Percentiles rank a stretch among this genome's conserved stretches.
Evolutionary conservation across 2,797 vertebrate genomes (phyloP).

Genomic region (Tarsius wallacei): DNA sequence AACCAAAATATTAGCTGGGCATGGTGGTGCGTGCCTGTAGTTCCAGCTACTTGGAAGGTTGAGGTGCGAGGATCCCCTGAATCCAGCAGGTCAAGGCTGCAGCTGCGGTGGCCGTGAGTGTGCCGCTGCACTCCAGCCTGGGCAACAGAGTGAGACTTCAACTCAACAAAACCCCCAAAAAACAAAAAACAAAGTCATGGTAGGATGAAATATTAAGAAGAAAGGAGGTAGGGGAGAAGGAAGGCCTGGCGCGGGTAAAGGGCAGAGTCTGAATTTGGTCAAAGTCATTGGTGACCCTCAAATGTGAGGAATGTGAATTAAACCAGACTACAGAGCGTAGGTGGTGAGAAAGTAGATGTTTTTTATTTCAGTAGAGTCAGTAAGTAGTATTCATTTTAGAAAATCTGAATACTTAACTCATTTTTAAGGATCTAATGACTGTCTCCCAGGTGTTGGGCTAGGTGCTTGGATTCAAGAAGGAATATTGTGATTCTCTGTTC

Average conservation of each 20-base stretch:
- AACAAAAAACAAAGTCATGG: neutral
- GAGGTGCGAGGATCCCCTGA: too few relatives aligned
- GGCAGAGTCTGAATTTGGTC: neutral
- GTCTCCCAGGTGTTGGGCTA: neutral
- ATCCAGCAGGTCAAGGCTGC: too few relatives aligned
- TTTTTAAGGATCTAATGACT: slow-evolving; percentile 50
- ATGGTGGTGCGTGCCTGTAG: too few relatives aligned
- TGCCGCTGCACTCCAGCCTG: too few relatives aligned
- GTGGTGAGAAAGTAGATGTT: neutral
- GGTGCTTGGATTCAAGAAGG: neutral
- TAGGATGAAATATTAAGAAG: slow-evolving; percentile 38
- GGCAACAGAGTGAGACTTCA: too few relatives aligned
- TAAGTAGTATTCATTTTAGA: slow-evolving; percentile 29
- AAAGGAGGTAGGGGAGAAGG: neutral
- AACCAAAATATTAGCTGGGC: too few relatives aligned
- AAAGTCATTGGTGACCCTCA: slow-evolving; percentile 11
- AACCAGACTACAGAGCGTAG: neutral
- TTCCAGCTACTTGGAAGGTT: too few relatives aligned
- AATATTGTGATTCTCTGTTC: neutral
- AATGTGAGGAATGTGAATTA: neutral
- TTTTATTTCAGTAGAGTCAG: slow-evolving; percentile 29
- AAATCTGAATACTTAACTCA: slow-evolving; percentile 36
- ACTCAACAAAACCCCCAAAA: too few relatives aligned
- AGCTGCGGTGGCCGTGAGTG: too few relatives aligned
- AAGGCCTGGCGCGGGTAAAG: neutral